These are phyloP conservation scores for Andinoacara biseriatus DNA, from an alignment of 2,113 vertebrate genomes.

Conservation along the genomic window DNA sequence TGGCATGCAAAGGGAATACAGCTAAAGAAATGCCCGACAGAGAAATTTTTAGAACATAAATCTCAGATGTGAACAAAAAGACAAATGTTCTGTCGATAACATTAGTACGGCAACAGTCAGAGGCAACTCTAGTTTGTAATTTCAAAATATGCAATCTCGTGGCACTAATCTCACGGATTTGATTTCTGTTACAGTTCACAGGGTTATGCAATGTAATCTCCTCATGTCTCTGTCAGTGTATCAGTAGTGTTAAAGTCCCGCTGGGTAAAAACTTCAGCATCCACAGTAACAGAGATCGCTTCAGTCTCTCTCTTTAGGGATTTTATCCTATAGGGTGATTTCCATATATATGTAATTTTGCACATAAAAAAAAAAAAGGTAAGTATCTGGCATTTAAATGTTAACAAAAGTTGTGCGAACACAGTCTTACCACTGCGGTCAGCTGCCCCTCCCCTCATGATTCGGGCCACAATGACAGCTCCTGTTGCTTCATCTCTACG, in stretches of 20 bases:
- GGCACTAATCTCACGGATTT: slow-evolving; percentile 76
- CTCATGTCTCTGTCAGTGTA: slow-evolving; percentile 34
- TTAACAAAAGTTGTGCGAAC: background rate
- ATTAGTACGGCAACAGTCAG: slow-evolving; percentile 58
- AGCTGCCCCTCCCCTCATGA: slow-evolving; percentile 94
- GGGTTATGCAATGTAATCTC: slow-evolving; percentile 64
- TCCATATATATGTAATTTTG: background rate
- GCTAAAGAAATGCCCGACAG: background rate
- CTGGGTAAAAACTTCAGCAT: background rate
- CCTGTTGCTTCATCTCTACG: slow-evolving; percentile 90
- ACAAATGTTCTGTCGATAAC: background rate
- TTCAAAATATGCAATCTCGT: slow-evolving; percentile 72
- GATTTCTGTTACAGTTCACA: slow-evolving; percentile 60
- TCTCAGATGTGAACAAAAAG: slow-evolving; percentile 4
- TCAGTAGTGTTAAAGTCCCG: slow-evolving; percentile 23
- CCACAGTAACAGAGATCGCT: background rate
- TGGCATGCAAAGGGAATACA: background rate
- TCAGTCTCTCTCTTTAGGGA: background rate
- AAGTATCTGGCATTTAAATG: background rate
- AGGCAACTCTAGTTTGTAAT: slow-evolving; percentile 53
- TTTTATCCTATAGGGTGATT: background rate
- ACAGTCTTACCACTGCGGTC: slow-evolving; percentile 88
- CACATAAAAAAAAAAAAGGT: too few relatives aligned
- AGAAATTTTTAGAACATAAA: background rate
- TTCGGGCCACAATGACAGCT: slow-evolving; percentile 91